Percentiles rank a stretch among this genome's conserved stretches.
phyloP scores from a whole-genome alignment of 2,797 vertebrate genomes.

The Myiothlypis chrysogaster region DNA sequence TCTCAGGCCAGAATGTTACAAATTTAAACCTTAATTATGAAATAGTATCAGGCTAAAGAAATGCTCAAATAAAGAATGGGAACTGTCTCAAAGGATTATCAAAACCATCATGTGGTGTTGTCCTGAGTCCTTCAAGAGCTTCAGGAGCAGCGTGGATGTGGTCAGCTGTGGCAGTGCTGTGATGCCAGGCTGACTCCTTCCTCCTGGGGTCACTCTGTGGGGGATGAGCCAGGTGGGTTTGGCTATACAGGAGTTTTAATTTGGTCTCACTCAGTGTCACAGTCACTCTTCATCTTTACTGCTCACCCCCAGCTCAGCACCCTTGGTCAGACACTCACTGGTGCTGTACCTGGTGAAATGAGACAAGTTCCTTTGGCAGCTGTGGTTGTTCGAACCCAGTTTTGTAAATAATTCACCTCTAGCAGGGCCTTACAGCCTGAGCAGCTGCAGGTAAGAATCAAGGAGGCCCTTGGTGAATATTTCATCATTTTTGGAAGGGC shows the following conservation, averaged over 20 bases:
- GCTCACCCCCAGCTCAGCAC: neutral
- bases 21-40: neutral
- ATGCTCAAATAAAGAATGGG: neutral
- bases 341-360: neutral
- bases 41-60: neutral
- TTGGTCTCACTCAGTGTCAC: neutral
- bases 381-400: neutral
- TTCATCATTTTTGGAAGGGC: neutral
- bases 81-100: neutral
- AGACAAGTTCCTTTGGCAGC: neutral
- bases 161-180: neutral
- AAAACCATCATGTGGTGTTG: neutral
- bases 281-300: neutral
- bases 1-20: neutral
- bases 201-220: fast-evolving
- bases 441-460: neutral
- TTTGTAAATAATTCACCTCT: neutral
- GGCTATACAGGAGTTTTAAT: neutral
- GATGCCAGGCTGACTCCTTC: neutral
- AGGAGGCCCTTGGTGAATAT: neutral
- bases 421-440: neutral
- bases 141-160: fast-evolving
- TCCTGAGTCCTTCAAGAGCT: neutral
- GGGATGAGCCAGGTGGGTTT: neutral
- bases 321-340: neutral